A percentile compares a stretch with the other conserved stretches of the same genome.
Conservation (phyloP, 2,113 vertebrate species). For the Pseudopodoces humilis region DNA sequence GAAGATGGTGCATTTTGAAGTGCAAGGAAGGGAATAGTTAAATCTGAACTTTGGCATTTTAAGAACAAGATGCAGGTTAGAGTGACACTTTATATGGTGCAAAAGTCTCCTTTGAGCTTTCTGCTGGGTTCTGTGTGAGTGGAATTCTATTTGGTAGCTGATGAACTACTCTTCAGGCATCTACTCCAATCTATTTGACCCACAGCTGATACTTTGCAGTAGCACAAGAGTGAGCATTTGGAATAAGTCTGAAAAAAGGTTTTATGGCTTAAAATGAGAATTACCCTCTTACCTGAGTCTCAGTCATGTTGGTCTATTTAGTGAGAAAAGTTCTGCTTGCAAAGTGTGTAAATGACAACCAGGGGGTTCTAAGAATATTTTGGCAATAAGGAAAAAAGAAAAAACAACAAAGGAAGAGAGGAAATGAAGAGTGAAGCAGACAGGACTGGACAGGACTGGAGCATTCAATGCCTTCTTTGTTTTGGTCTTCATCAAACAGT, state of each 20-base stretch:
- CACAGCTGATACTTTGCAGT: background rate
- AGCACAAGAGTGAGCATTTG: fast-evolving
- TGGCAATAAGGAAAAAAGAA: background rate
- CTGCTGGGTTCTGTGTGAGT: background rate
- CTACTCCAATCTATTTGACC: background rate
- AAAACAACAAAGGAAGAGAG: background rate
- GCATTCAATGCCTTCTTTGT: background rate
- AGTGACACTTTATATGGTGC: background rate
- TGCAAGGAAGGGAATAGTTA: background rate
- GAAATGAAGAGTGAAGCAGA: background rate
- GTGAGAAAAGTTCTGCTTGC: background rate
- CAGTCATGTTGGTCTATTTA: background rate
- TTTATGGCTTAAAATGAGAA: background rate
- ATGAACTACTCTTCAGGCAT: background rate
- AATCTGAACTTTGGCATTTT: background rate
- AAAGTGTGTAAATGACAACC: background rate
- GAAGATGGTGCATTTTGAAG: background rate
- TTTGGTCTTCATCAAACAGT: background rate
- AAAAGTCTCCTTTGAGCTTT: background rate
- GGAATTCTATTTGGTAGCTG: background rate
- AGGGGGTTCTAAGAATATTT: background rate
- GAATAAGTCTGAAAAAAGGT: background rate
- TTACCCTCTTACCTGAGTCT: background rate
- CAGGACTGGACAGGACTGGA: background rate
- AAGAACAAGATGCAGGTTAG: background rate